Base-by-base conservation (phyloP, 2,888 invertebrate genomes). In the Coelinius sp. region DNA sequence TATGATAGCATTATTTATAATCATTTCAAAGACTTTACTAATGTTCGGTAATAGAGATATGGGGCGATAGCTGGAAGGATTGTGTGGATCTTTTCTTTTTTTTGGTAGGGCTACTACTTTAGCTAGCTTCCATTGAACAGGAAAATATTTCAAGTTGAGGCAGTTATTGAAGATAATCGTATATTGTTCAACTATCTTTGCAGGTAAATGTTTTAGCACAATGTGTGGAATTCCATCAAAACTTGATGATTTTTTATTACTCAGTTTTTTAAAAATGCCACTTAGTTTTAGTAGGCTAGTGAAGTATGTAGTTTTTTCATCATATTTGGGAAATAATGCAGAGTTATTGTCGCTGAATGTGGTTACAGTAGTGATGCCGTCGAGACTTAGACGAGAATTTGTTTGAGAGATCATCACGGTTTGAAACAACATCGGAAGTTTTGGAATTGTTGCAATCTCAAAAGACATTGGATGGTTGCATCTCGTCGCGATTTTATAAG, bases 1-100 rank as follows among this genome's bases (percentile, higher is more conserved):
- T 3, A 35, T 2, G 1, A 35, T 35, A 3, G 25, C 8, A 2
- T 25, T 12, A 7, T 75, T 72, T 1, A 79, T 70, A 0, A 75
- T 27, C 12, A 24, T 62, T 64, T 79, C 78, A 20, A 49, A 76
- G 0, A 77, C 62, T 27, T 78, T 77, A 49, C 78, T 77, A 1
- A 78, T 20, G 10, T 67, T 67, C 0, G 75, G 71, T 0, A 76
- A 70, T 0, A 80, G 70, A n/a, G 77, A 76, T 0, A 78, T 78
- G 0, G 80, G 78, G 5, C 78, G 17, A 25, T 77, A 77, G 52
- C 74, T 78, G 0, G 73, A 1, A 3, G 73, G 65, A 5, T 75
- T 49, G 24, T 41, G 0, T 68, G 17, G 6, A 6, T 6, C 49
- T 56, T 78, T 76, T 0, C 67, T 68, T 65, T 75, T 2, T 68